Evolutionary conservation across 2,888 invertebrate genomes (phyloP).

Genomic region (Candidula unifasciata): DNA sequence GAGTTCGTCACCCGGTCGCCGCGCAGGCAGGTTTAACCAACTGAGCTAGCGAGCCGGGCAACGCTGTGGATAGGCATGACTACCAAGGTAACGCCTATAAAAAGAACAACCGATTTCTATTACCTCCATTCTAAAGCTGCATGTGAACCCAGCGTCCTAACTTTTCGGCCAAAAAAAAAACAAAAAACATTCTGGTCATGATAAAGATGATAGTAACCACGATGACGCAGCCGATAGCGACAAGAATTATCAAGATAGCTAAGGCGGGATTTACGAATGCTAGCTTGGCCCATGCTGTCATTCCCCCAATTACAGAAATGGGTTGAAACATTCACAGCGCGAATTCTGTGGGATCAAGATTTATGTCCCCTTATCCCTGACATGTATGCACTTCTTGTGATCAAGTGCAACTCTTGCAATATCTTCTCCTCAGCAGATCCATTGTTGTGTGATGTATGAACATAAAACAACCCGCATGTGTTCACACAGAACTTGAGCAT

Average conservation of each 20-base stretch:
- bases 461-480: neutral
- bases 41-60: too few species aligned
- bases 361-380: neutral
- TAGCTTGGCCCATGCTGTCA: neutral
- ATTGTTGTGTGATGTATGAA: neutral
- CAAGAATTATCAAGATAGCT: neutral
- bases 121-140: too few species aligned
- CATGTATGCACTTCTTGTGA: conserved; percentile 13
- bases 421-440: neutral
- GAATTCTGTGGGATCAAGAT: neutral
- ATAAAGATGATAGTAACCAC: too few species aligned
- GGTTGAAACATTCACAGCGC: neutral
- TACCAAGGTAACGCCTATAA: too few species aligned
- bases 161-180: too few species aligned
- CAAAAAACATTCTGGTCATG: too few species aligned
- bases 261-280: neutral
- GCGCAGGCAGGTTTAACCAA: too few species aligned
- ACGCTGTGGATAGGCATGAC: too few species aligned
- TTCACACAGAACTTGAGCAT: neutral
- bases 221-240: neutral
- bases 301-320: neutral
- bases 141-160: too few species aligned
- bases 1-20: too few species aligned
- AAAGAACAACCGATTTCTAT: too few species aligned
- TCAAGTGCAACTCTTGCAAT: neutral